Evolutionary conservation across 2,888 invertebrate genomes (phyloP), one percentile per base, ranked within the genome.

Genomic region (Eupelmus urozonus): DNA sequence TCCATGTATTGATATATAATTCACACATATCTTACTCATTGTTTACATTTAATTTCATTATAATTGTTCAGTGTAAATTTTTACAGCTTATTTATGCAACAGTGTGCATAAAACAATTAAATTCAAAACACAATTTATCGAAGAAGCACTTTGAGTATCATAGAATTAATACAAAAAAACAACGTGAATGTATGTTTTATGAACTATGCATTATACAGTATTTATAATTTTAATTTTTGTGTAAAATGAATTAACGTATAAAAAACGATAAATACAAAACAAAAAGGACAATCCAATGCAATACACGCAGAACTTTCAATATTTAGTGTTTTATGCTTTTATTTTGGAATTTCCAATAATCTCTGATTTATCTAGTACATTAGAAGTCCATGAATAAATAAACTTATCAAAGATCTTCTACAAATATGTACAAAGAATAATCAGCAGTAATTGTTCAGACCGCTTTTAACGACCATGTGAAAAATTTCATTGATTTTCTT

Each of bases 371-470:
- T 49, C 53, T 80, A 73, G 73, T 71, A 75, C 34, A 71, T 49
- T 55, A 79, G 62, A 78, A 80, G 74, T 71, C 74, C 66, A 76
- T 71, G 76, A 82, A 80, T 82, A 76, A 80, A 81, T 80, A 66
- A 74, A 59, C 20, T 4, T 60, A 74, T 62, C 51, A 66, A 80
- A 79, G 59, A 77, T 78, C 59, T 76, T 59, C 51, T 73, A 76
- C 27, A 75, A 73, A 49, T 70, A 77, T 78, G 18, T 71, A 74
- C 76, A 57, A 51, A 71, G 23, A 77, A 29, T 57, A 71, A 77
- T 70, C 49, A 74, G 29, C 59, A 73, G 40, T 66, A 40, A 78
- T 72, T 70, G 27, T 34, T 72, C 59, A 81, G 79, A 66, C 70
- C 63, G 66, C 18, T 11, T 53, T 59, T 23, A 63, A 72, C 67